These are phyloP conservation scores for Loripinus fragilis DNA, from an alignment of 2,888 invertebrate genomes.

Conservation along the genomic window DNA sequence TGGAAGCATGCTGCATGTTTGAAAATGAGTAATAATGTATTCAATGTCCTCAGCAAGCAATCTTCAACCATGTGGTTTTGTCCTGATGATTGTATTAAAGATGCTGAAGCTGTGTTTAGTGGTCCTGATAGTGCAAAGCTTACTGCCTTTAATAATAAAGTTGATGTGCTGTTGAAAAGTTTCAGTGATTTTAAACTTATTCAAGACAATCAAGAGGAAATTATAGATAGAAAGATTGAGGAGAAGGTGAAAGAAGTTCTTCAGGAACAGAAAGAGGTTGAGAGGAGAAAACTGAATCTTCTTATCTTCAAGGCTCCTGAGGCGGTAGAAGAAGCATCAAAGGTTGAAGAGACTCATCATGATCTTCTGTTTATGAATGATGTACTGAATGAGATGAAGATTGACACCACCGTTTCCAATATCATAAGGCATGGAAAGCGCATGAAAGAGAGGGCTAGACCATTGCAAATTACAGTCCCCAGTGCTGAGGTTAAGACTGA, in stretches of 20 bases:
- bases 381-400: background rate
- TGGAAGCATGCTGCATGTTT: too few species aligned
- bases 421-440: background rate
- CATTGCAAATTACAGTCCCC: too few species aligned
- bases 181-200: background rate
- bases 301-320: background rate
- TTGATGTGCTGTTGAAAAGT: background rate
- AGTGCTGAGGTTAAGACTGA: background rate
- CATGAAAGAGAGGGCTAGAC: background rate
- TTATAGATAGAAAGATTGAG: background rate
- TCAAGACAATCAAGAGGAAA: background rate
- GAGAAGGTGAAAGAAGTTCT: too few species aligned
- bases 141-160: background rate
- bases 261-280: too few species aligned
- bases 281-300: background rate
- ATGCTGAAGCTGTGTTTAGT: background rate
- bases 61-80: too few species aligned
- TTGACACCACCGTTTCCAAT: too few species aligned
- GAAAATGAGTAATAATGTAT: too few species aligned
- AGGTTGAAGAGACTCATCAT: background rate
- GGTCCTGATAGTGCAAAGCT: background rate
- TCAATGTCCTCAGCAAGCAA: too few species aligned
- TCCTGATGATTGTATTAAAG: background rate
- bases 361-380: background rate
- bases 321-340: background rate